phyloP scores from a whole-genome alignment of 2,113 vertebrate species.

The Anser brachyrhynchus region DNA sequence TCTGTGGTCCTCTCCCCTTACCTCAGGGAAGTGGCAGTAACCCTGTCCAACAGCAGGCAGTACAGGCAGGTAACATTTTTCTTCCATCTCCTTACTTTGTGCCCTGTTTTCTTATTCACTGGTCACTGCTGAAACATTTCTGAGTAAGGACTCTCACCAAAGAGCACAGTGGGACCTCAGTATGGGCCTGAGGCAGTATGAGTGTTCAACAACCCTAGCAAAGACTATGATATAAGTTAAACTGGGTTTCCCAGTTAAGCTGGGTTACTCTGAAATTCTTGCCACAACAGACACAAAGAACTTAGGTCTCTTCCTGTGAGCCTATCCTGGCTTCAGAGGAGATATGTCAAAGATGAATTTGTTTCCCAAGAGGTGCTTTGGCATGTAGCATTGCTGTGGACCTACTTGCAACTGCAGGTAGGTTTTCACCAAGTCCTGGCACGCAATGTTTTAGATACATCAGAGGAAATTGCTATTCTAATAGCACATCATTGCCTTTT shows the following conservation, averaged over 20 bases:
- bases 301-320: not conserved
- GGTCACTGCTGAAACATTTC: not conserved
- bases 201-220: not conserved
- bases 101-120: not conserved
- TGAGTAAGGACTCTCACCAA: not conserved
- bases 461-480: not conserved
- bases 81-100: not conserved
- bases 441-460: not conserved
- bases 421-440: not conserved
- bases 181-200: not conserved
- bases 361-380: not conserved
- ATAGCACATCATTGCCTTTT: rapidly evolving
- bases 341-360: not conserved
- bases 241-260: not conserved
- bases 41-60: not conserved
- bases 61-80: not conserved
- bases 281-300: not conserved
- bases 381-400: not conserved
- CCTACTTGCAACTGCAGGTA: not conserved
- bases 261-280: not conserved
- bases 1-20: not conserved
- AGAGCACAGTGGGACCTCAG: not conserved
- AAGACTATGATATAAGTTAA: not conserved
- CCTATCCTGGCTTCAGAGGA: not conserved
- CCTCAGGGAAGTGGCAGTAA: not conserved